phyloP scores from a whole-genome alignment of 2,113 vertebrate species.

The Archocentrus centrarchus region DNA sequence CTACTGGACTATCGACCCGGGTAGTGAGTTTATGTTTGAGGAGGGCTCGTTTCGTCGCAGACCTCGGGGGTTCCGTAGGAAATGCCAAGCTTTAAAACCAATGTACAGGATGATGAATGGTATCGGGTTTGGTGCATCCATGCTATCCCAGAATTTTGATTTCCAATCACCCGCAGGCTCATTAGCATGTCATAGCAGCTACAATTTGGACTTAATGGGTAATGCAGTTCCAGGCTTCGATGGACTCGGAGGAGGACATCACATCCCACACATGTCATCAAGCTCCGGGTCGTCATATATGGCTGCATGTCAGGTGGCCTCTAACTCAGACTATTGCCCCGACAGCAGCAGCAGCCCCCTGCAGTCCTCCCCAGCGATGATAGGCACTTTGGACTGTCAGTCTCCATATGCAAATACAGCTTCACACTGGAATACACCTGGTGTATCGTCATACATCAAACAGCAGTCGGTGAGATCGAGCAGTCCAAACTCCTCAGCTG shows the following conservation, averaged over 20 bases:
- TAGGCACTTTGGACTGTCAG: conserved; percentile 90
- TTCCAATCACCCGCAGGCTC: conserved; percentile 90
- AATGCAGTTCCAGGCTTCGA: conserved; percentile 86
- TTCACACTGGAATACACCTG: conserved; percentile 90
- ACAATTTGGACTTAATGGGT: conserved; percentile 91
- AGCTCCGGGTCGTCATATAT: conserved; percentile 91
- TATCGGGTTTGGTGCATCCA: conserved; percentile 89
- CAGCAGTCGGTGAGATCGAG: conserved; percentile 87
- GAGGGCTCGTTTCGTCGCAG: conserved; percentile 96
- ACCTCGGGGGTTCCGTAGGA: conserved; percentile 93
- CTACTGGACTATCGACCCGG: conserved; percentile 97
- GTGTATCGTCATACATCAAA: conserved; percentile 91
- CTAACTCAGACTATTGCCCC: conserved; percentile 87
- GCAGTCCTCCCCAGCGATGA: conserved; percentile 88
- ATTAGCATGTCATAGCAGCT: conserved; percentile 87
- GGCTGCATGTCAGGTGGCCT: conserved; percentile 88
- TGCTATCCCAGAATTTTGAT: conserved; percentile 92
- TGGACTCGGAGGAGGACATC: conserved; percentile 84
- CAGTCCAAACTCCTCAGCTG: conserved; percentile 81
- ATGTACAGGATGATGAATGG: conserved; percentile 93
- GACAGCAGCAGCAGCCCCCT: conserved; percentile 91
- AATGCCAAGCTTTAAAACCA: conserved; percentile 94
- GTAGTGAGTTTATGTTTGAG: conserved; percentile 98
- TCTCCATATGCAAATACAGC: conserved; percentile 88
- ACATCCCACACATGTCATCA: conserved; percentile 89